Evolutionary conservation across 2,797 vertebrate genomes (phyloP).

Genomic region (Myotis vivesi): DNA sequence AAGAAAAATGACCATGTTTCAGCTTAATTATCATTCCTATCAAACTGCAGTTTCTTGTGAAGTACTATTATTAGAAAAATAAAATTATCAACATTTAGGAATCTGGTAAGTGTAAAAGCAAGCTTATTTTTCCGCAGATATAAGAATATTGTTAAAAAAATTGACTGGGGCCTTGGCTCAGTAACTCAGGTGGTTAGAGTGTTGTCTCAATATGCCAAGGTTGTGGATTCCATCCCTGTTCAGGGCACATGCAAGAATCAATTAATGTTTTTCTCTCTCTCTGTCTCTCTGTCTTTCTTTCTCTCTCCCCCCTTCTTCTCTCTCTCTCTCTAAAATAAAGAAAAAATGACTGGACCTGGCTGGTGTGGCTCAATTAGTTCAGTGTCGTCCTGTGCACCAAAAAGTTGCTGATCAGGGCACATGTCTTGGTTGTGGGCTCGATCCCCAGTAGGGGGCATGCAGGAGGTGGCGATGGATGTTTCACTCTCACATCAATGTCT

Average conservation of each 20-base stretch:
- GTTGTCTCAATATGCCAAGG: not conserved
- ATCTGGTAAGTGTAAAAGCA: not conserved
- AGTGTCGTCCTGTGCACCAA: not conserved
- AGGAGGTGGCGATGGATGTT: not conserved
- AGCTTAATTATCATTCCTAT: slow-evolving; percentile 16
- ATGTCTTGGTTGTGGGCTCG: not conserved
- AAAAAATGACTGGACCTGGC: not conserved
- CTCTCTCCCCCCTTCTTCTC: not conserved
- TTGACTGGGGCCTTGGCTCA: not conserved
- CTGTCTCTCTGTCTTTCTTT: not conserved
- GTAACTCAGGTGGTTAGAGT: not conserved
- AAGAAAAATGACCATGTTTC: slow-evolving; percentile 21
- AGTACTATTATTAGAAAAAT: slow-evolving; percentile 19
- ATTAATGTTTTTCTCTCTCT: not conserved
- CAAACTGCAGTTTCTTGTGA: not conserved
- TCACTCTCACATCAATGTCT: no score
- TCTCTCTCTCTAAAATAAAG: not conserved
- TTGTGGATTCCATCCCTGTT: not conserved
- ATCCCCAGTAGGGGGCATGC: not conserved
- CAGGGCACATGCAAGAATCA: not conserved
- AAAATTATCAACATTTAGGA: slow-evolving; percentile 23
- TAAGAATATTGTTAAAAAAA: slow-evolving; percentile 23
- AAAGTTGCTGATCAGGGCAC: no score
- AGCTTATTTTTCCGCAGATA: not conserved
- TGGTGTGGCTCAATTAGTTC: not conserved